phyloP scores from a whole-genome alignment of 2,797 vertebrate species.

The Vespertilio murinus region DNA sequence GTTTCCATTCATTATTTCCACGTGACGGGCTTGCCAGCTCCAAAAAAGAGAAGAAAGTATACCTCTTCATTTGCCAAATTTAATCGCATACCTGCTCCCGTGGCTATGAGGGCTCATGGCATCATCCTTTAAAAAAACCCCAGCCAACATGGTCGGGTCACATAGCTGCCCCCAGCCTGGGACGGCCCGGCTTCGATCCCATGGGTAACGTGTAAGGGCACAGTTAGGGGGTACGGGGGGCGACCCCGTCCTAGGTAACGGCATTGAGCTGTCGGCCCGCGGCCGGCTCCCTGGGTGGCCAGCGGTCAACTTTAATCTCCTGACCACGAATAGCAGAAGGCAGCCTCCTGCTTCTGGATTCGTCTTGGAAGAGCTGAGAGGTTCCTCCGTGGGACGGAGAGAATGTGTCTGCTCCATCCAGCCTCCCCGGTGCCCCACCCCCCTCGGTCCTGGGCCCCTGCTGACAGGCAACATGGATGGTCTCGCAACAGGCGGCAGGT shows the following conservation, averaged over 20 bases:
- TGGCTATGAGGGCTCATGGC: slow-evolving; percentile 77
- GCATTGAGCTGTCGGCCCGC: slow-evolving; percentile 81
- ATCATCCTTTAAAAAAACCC: slow-evolving; percentile 79
- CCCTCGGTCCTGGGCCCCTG: slow-evolving; percentile 48
- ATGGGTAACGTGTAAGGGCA: slow-evolving; percentile 80
- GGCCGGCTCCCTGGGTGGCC: slow-evolving; percentile 80
- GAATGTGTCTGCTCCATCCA: slow-evolving; percentile 74
- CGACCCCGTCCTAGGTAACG: slow-evolving; percentile 80
- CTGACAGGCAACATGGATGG: slow-evolving; percentile 47
- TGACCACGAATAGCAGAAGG: slow-evolving; percentile 82
- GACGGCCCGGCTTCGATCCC: slow-evolving; percentile 83
- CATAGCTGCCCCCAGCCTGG: slow-evolving; percentile 73
- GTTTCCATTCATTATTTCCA: slow-evolving; percentile 87
- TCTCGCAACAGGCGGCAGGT: no score
- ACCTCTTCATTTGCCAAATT: slow-evolving; percentile 85
- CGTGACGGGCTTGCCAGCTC: slow-evolving; percentile 82
- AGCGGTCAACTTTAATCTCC: slow-evolving; percentile 88
- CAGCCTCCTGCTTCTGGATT: slow-evolving; percentile 79
- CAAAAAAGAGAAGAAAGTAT: slow-evolving; percentile 76
- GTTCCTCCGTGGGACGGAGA: slow-evolving; percentile 80
- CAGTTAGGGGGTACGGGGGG: slow-evolving; percentile 81
- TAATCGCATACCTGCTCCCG: slow-evolving; percentile 80
- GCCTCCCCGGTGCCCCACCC: slow-evolving; percentile 72
- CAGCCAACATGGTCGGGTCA: slow-evolving; percentile 78
- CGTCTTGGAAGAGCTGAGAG: slow-evolving; percentile 82